Conservation (phyloP, 2,797 vertebrate genomes). For the Alosa sapidissima region DNA sequence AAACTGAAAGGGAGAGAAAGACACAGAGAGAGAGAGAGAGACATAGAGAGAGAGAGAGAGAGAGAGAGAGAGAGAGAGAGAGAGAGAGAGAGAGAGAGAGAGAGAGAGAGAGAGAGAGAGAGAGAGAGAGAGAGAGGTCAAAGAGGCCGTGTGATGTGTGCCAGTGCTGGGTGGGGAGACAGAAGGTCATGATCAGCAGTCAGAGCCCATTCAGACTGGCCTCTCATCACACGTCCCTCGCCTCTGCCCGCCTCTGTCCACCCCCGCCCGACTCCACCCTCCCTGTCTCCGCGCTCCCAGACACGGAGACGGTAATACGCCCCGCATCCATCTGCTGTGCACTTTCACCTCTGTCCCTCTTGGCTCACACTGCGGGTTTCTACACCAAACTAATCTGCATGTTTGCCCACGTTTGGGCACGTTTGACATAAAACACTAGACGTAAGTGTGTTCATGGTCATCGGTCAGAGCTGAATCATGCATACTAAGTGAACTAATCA, state of each 20-base stretch:
- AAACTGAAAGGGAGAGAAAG: background rate
- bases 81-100: slow-evolving; percentile 33
- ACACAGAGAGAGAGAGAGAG: slow-evolving; percentile 16
- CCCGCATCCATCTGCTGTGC: background rate
- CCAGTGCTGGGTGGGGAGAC: slow-evolving; percentile 13
- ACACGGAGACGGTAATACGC: slow-evolving; percentile 19
- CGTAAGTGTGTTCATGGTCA: background rate
- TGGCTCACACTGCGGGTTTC: background rate
- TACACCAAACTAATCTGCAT: background rate
- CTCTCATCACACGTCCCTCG: slow-evolving; percentile 60
- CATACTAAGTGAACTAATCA: background rate
- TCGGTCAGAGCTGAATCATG: background rate
- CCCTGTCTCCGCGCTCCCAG: slow-evolving; percentile 46
- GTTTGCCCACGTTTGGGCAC: background rate
- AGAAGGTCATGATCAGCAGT: slow-evolving; percentile 1
- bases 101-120: slow-evolving; percentile 44
- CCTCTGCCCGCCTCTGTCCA: slow-evolving; percentile 39
- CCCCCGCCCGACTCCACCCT: slow-evolving; percentile 28
- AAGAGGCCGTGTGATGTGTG: slow-evolving; percentile 21
- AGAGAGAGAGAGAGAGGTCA: slow-evolving; percentile 9
- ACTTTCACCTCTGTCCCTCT: background rate
- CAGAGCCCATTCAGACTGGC: slow-evolving; percentile 43
- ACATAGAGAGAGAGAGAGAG: background rate
- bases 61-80: background rate
- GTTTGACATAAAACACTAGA: background rate